Evolutionary conservation across 2,888 invertebrate species (phyloP), one percentile per base, ranked within the genome.

Genomic region (Ypsolopha sequella): DNA sequence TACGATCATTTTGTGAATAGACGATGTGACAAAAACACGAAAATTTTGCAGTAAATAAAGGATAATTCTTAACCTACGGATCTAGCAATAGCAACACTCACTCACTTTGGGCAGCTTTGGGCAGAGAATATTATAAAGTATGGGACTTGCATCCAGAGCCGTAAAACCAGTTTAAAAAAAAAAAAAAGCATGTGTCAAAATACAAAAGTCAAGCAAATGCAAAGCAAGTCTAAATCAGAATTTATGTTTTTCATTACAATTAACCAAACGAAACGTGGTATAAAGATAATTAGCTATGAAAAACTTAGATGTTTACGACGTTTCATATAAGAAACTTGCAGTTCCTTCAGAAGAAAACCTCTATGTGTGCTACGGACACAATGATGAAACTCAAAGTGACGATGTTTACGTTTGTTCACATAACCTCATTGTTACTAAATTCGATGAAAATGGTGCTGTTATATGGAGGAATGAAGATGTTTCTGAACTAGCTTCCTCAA

Each of bases 261-360:
- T 36, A 36, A 38, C 38, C n/a, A 7, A 33, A 45, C 43, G 8
- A 13, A 45, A 35, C 34, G 46, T 34, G 46, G 46, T 11, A 8
- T 48, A 1, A n/a, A 36, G 2, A 34, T 39, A 6, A 34, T n/a
- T 7, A 9, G 68, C 50, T 56, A 85, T 86, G 85, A 80, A 62
- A 57, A 86, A 86, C 58, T 65, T 86, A 61, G 66, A 68, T 54
- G 54, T 85, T 47, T 81, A 76, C 74, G 69, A 81, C 53, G 64
- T 79, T 34, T 63, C 68, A 45, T 56, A 70, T 7, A 72, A 66
- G 55, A 66, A 70, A 51, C 60, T 73, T 4, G 56, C 68, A 38
- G 51, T 68, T 1, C 54, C 64, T 45, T 57, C 59, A 41, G 58
- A 70, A 47, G 65, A 74, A 45, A 61, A 65, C 36, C 62, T 66